A percentile compares a stretch with the other conserved stretches of the same genome.
Conservation (phyloP, 2,113 vertebrate genomes). For the Cyprichromis sp. region DNA sequence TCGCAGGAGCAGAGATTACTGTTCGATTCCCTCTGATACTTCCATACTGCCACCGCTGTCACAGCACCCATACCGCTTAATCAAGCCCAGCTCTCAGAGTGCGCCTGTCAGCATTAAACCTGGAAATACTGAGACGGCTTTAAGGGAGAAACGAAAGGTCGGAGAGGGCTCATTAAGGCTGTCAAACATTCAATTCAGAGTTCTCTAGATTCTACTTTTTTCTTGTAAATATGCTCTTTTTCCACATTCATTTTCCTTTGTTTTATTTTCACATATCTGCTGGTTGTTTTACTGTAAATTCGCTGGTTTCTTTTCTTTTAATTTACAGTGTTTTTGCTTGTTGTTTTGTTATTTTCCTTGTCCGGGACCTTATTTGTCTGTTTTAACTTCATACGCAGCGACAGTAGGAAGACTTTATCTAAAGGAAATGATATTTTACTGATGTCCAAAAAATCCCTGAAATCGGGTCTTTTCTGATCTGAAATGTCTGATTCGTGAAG, state of each 20-base stretch:
- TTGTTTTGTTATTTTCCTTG: neutral
- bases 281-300: neutral
- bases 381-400: neutral
- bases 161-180: neutral
- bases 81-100: neutral
- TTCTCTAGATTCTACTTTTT: neutral
- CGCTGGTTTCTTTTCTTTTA: fast-evolving
- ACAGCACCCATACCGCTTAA: neutral
- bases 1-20: neutral
- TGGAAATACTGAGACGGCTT: neutral
- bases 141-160: neutral
- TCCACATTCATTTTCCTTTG: neutral
- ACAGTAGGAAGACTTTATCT: neutral
- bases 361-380: neutral
- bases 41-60: neutral
- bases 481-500: neutral
- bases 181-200: neutral
- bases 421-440: fast-evolving
- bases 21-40: neutral
- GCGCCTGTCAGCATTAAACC: neutral
- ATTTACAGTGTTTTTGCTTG: neutral
- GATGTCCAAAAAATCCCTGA: neutral
- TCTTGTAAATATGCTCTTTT: neutral
- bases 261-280: neutral
- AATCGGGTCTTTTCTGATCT: neutral